Percentiles rank a stretch among this genome's conserved stretches.
Evolutionary conservation across 2,888 invertebrate species (phyloP).

Genomic region (Lysandra bellargus): DNA sequence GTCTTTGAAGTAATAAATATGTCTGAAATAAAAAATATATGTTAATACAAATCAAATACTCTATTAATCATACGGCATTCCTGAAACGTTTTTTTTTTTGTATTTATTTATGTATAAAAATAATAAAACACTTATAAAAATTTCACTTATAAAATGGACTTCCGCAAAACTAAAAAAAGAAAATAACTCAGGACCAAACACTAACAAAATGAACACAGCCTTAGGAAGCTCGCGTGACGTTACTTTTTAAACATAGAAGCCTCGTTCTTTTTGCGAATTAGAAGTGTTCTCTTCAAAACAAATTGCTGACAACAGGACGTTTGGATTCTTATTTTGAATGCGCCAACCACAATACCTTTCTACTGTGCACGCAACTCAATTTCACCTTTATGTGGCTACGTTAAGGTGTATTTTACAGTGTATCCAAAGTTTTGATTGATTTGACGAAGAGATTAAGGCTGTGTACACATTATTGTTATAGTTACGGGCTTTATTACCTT

Average conservation of each 20-base stretch:
- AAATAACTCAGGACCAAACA: background rate
- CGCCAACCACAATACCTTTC: constrained; percentile 49
- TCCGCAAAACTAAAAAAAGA: background rate
- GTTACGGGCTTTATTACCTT: background rate
- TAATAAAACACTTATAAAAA: too few species aligned
- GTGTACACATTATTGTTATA: constrained; percentile 12
- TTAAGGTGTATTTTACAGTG: constrained; percentile 44
- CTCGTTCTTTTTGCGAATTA: constrained; percentile 77
- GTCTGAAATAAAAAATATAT: too few species aligned
- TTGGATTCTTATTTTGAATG: constrained; percentile 70
- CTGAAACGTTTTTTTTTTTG: too few species aligned
- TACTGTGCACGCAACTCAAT: constrained; percentile 36
- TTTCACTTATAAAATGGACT: too few species aligned
- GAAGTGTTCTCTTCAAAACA: constrained; percentile 79
- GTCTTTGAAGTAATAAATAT: too few species aligned
- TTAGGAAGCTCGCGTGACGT: constrained; percentile 70
- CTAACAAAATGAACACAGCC: constrained; percentile 42
- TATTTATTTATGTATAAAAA: background rate
- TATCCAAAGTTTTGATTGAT: constrained; percentile 31
- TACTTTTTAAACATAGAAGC: constrained; percentile 75
- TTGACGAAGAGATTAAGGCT: constrained; percentile 36
- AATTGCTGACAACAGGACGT: constrained; percentile 79
- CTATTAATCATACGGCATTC: too few species aligned
- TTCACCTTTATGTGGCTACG: constrained; percentile 36
- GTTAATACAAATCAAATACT: too few species aligned